phyloP scores from a whole-genome alignment of 2,113 vertebrate species.

The Cavia porcellus region DNA sequence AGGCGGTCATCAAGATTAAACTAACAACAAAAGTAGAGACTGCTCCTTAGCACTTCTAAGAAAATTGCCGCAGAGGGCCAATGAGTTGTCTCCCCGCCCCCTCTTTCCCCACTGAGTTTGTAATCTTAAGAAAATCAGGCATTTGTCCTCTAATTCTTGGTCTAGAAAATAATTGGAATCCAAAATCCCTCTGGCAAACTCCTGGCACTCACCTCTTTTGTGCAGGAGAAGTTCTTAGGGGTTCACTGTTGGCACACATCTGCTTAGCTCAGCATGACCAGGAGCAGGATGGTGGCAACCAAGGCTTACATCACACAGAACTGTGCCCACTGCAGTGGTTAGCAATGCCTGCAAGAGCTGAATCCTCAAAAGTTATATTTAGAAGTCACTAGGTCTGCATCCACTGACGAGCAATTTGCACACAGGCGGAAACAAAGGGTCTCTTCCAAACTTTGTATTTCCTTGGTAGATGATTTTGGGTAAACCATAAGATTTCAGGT shows the following conservation, averaged over 20 bases:
- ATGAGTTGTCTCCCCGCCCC: neutral
- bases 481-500: neutral
- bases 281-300: neutral
- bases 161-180: neutral
- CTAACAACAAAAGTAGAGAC: neutral
- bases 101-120: neutral
- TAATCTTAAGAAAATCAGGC: neutral
- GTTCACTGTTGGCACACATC: neutral
- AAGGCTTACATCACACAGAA: neutral
- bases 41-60: neutral
- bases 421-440: neutral
- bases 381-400: constrained; percentile 13
- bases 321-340: neutral
- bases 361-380: neutral
- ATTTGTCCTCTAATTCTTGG: neutral
- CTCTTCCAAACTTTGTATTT: neutral
- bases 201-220: neutral
- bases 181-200: neutral
- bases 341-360: neutral
- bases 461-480: constrained; percentile 11
- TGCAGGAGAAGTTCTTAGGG: neutral
- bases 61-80: neutral
- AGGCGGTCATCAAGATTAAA: neutral
- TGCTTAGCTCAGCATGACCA: neutral
- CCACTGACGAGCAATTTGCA: neutral